Evolutionary conservation across 2,888 invertebrate genomes (phyloP), one percentile per base, ranked within the genome.

Genomic region (Drosophila melanosoma): DNA sequence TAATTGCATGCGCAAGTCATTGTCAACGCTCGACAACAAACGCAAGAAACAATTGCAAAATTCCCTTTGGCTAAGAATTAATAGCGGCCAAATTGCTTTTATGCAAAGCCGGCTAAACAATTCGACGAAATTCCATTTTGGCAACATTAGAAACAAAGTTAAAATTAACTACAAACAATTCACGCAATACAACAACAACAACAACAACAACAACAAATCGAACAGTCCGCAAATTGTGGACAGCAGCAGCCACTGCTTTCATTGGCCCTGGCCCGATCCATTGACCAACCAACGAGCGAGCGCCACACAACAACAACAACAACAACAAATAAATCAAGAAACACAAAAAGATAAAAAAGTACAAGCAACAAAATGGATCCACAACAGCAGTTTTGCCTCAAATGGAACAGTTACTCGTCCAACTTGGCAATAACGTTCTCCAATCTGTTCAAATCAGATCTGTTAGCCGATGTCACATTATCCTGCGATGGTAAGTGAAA

Each of bases 381-480:
- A 93, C 97, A 97, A 95, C 98, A 97, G 94, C 97, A 98, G 94
- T 98, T 97, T 94, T 97, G 97, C 95, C 95, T 98, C 92, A 97
- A 98, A 95, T 98, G 98, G 98, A 98, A 97, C 96, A 97, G 97
- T 95, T 98, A 97, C 94, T 97, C 97, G 93, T 97, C 96, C 92
- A 98, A 98, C 94, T 95, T 98, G 94, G 97, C 97, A 91, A 97
- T 97, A 91, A 97, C 97, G 91, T 98, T 97, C 94, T 97, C 97
- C 92, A 97, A 97, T 94, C 95, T 98, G 93, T 97, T 97, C 95
- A 97, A 97, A 94, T 97, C 97, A 93, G 97, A 98, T 95, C 96
- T 97, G 93, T 95, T 98, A 92, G 97, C 97, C 91, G 98, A 98
- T 95, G 97, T 98, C 93, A 98, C 97, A 92, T 95, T 98, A 90